Base-by-base conservation (phyloP, 1,140 invertebrate genomes). In the Procambarus virginalis region DNA sequence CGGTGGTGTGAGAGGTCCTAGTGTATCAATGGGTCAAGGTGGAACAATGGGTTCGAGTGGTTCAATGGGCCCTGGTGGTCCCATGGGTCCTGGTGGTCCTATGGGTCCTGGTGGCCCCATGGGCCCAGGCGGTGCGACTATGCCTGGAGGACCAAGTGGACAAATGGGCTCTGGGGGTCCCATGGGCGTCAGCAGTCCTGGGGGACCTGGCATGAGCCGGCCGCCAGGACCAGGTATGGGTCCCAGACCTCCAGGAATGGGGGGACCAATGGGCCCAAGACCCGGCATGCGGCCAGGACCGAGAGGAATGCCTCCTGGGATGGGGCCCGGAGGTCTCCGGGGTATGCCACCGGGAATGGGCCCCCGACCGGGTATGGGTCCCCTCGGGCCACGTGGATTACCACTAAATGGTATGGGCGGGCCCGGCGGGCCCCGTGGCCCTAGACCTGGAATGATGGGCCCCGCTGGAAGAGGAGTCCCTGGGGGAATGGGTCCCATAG, bases 301-400 rank as follows among this genome's bases (percentile, higher is more conserved):
- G n/a, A 64, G 87, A 82, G 86, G 86, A 60, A 89, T 89, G 87
- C 87, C 87, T 14, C 86, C 86, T 64, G 86, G 86, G 22, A 88
- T 88, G 86, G 86, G 86, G 46, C 85, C 85, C 49, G 85, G 85
- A 10, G 80, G 79, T 17, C 87, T 81, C 12, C 80, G 80, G n/a
- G 81, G 81, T n/a, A 89, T 89, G 87, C 87, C 87, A 20, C 86
- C 86, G 55, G 86, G 86, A 55, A 88, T 88, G 86, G 86, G 86
- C 60, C 86, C 64, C 46, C 86, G 86, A n/a, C 87, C 87, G 48
- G 87, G 87, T 60, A 89, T 89, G 87, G 80, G 80, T 46, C 87
- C 87, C 34, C 80, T 89, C 58, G 87, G 87, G n/a, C 87, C 87
- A 89, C 87, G 87, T 84, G 87, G 87, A 60, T 77, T 89, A 77